Conservation (phyloP, 2,113 vertebrate genomes). For the Campylomormyrus numenius region DNA sequence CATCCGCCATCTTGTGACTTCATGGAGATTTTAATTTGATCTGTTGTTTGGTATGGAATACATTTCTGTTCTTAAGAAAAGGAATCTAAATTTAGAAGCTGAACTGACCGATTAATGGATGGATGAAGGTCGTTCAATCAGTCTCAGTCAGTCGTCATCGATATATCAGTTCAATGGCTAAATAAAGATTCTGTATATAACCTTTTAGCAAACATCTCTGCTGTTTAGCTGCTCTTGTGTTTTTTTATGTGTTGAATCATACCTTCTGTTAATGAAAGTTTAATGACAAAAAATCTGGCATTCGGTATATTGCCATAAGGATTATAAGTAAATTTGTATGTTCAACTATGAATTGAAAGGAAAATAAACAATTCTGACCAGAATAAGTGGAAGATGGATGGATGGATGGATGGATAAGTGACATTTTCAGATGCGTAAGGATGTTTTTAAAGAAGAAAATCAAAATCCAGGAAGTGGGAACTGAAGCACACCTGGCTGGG, state of each 20-base stretch:
- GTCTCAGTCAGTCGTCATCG: not conserved
- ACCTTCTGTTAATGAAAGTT: not conserved
- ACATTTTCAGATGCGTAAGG: not conserved
- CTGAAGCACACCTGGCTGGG: not conserved
- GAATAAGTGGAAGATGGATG: not conserved
- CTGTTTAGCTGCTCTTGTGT: not conserved
- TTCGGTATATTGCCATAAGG: not conserved
- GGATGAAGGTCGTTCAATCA: not conserved
- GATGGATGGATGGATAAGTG: not conserved
- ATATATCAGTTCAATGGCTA: not conserved
- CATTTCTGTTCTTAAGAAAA: constrained; percentile 51
- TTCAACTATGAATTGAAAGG: not conserved
- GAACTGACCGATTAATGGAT: not conserved
- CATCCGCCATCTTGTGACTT: constrained; percentile 75
- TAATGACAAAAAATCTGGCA: not conserved
- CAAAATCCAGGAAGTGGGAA: not conserved
- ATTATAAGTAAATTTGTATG: not conserved
- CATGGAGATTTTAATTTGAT: constrained; percentile 44
- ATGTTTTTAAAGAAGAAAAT: not conserved
- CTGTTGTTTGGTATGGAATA: constrained; percentile 51
- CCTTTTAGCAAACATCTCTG: not conserved
- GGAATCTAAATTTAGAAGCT: constrained; percentile 61
- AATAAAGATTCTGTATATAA: not conserved
- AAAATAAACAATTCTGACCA: not conserved
- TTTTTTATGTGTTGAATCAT: not conserved